Base-by-base conservation (phyloP, 2,888 invertebrate genomes). In the Drosophila meridionalis region DNA sequence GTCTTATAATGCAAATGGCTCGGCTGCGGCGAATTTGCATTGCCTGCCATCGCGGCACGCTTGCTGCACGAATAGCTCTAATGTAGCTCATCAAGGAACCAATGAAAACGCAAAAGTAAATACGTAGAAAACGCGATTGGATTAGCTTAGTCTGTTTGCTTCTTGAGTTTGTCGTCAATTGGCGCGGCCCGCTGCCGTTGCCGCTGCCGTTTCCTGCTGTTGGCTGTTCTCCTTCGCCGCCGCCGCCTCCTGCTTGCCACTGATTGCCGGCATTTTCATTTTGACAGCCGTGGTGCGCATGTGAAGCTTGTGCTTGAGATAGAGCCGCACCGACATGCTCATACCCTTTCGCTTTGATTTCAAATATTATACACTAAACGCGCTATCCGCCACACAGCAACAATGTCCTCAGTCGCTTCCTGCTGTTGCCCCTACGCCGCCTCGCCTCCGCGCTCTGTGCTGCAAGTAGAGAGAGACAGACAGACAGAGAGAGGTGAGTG, bases 1-100 rank as follows among this genome's bases (percentile, higher is more conserved):
- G 92, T 92, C 92, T 92, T 92, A 92, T 92, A 89, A 84, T 91
- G 92, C 91, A 91, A 92, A 92, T 92, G 90, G 89, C 91, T 88
- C 82, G 59, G 47, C 45, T 58, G 63, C 59, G 20, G 64, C 52
- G 40, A 64, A 32, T 69, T 76, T 68, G 68, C 64, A 69, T 58
- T 70, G 57, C 30, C 40, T 53, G 38, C 48, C 59, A 56, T 32
- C 30, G 40, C 40, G 42, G 59, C 71, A 71, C 88, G 60, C 74
- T 60, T 62, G 73, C 71, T 73, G 77, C 83, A 73, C 77, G 80
- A 69, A 80, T 78, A 62, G 75, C 65, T 76, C 69, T 73, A 76
- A 89, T 84, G 69, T 70, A 85, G 78, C 73, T 80, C 85, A 87
- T 86, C 79, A 79, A 75, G 83, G 77, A 77, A 80, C 64, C 77